Conservation (phyloP, 1,140 invertebrate genomes). For the Dolichoris vasculosae region DNA sequence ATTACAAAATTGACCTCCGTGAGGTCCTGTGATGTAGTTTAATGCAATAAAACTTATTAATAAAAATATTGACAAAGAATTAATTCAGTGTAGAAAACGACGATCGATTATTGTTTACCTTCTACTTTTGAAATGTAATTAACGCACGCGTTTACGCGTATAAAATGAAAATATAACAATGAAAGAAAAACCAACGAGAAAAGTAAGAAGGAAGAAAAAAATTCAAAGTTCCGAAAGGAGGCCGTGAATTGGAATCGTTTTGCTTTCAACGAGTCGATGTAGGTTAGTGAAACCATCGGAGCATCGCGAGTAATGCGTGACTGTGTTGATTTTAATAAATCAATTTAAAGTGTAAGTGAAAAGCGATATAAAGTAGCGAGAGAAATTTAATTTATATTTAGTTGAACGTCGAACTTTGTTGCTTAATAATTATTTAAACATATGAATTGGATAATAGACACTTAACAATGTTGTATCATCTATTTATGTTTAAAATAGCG, state of each 20-base stretch:
- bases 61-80: constrained; percentile 40
- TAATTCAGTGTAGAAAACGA: not conserved
- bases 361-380: constrained; percentile 19
- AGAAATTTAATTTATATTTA: constrained; percentile 27
- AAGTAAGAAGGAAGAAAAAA: constrained; percentile 30
- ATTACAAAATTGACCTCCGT: constrained; percentile 46
- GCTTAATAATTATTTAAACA: constrained; percentile 16
- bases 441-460: not conserved
- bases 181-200: not conserved
- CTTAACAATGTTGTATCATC: not conserved
- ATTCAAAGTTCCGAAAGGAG: constrained; percentile 60
- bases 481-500: not conserved
- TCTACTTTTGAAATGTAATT: not conserved
- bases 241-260: constrained; percentile 71
- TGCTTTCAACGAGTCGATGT: constrained; percentile 72
- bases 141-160: no score
- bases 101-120: not conserved
- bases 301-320: constrained; percentile 63
- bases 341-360: constrained; percentile 61
- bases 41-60: constrained; percentile 26
- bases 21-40: constrained; percentile 54
- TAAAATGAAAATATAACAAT: not conserved
- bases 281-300: constrained; percentile 74
- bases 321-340: constrained; percentile 61
- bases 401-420: not conserved